Base-by-base conservation (phyloP, 2,888 invertebrate species). In the Oxycera nigricornis region DNA sequence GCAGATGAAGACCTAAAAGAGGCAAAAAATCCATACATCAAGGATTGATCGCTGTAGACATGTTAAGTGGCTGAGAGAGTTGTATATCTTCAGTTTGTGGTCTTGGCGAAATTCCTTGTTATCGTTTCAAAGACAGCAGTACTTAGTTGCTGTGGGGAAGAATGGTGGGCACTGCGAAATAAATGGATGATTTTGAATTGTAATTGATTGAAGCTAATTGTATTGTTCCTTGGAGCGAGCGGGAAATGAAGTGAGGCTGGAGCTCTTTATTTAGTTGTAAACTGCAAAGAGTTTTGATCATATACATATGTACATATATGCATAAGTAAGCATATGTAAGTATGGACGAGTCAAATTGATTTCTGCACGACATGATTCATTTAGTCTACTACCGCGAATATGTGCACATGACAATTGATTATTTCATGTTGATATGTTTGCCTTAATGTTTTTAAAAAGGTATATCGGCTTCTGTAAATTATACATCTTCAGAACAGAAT, bases 191-290 rank as follows among this genome's bases (percentile, higher is more conserved):
- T 31, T 28, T 26, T 14, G 70, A 39, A 59, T 72, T 73, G 55
- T 74, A 76, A 76, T 74, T 76, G 72, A 76, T 76, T 76, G 74
- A 74, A 52, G 59, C 76, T 74, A 76, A 74, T 74, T 76, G 76
- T 72, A 59, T 52, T 59, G 72, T 72, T 72, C 72, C 31, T 72
- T 72, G 55, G 14, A 35, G 31, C 24, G 11, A 26, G 14, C 31
- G 35, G 35, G 35, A 20, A 55, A 55, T 22, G 14, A 55, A 17
- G 24, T 55, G 20, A 24, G 55, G 55, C 11, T 50, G 11, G n/a
- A 7, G 17, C 14, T 50, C 17, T 55, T 22, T 55, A n/a, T n/a
- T n/a, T n/a, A n/a, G n/a, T n/a, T n/a, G n/a, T n/a, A n/a, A n/a
- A n/a, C n/a, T n/a, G n/a, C n/a, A n/a, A n/a, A n/a, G n/a, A n/a